phyloP scores from a whole-genome alignment of 2,797 vertebrate genomes.

The Dromococcyx pavoninus region DNA sequence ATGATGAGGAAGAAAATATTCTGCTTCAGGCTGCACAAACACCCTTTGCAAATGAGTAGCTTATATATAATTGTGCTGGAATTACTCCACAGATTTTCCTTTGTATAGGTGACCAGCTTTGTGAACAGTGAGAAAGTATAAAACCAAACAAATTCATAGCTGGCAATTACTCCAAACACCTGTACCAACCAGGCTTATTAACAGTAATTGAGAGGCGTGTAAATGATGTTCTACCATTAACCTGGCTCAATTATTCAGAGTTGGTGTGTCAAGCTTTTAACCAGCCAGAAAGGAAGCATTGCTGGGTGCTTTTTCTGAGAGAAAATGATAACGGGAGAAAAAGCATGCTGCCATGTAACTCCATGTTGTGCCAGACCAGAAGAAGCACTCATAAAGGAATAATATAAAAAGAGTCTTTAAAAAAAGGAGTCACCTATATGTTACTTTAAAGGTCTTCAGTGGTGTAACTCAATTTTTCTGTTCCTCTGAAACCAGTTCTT shows the following conservation, averaged over 20 bases:
- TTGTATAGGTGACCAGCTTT: not conserved
- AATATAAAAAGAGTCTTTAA: not conserved
- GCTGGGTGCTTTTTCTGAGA: not conserved
- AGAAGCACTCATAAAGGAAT: not conserved
- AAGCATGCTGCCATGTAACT: not conserved
- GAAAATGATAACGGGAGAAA: not conserved
- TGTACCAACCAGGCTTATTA: not conserved
- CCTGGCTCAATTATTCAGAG: slow-evolving; percentile 19
- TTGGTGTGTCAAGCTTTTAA: not conserved
- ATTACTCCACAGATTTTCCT: not conserved
- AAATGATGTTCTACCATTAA: slow-evolving; percentile 1
- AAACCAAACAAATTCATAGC: not conserved
- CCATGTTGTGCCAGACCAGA: not conserved
- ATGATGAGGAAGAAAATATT: not conserved
- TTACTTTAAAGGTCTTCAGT: not conserved
- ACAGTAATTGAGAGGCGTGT: not conserved
- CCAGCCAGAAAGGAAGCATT: not conserved
- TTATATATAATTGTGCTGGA: not conserved
- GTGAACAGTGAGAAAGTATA: not conserved
- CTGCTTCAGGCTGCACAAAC: not conserved
- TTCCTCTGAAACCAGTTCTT: not conserved
- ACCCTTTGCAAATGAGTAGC: not conserved
- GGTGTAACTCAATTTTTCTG: not conserved
- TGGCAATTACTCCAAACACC: not conserved
- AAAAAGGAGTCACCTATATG: rapidly evolving